Percentiles rank a stretch among this genome's conserved stretches.
These are phyloP conservation scores for Neoniphon sammara DNA, from an alignment of 2,797 vertebrate genomes.

Conservation along the genomic window DNA sequence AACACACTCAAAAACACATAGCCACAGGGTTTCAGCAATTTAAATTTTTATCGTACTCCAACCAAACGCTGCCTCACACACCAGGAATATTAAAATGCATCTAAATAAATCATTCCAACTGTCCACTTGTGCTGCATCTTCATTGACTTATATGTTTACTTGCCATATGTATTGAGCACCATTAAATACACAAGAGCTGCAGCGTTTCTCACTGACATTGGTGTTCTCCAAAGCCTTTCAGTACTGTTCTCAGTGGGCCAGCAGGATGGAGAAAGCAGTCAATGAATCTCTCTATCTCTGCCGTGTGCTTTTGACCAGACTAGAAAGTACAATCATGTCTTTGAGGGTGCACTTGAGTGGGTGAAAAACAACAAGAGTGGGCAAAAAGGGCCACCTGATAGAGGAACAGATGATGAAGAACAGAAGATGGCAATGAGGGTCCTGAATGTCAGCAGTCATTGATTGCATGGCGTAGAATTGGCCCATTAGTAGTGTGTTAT, in stretches of 20 bases:
- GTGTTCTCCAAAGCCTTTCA: conserved; percentile 16
- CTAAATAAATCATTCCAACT: no score
- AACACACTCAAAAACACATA: neutral
- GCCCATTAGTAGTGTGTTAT: conserved; percentile 28
- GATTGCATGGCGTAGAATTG: conserved; percentile 33
- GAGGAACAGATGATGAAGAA: conserved; percentile 4
- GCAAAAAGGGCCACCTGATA: conserved; percentile 6
- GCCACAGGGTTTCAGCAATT: neutral
- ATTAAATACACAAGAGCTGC: neutral
- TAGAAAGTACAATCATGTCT: conserved; percentile 28
- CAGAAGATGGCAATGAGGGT: neutral
- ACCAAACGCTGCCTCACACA: neutral
- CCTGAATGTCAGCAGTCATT: neutral
- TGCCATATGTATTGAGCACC: neutral
- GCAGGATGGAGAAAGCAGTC: conserved; percentile 39
- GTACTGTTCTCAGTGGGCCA: conserved; percentile 41
- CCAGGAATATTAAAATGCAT: neutral
- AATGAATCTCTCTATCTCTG: conserved; percentile 40
- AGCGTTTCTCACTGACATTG: conserved; percentile 23
- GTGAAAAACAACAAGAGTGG: conserved; percentile 40
- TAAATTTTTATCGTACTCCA: neutral
- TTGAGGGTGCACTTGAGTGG: conserved; percentile 29
- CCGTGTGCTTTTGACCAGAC: conserved; percentile 37
- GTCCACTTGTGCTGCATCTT: neutral
- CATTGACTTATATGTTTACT: neutral